Evolutionary conservation across 2,888 invertebrate species (phyloP), one percentile per base, ranked within the genome.

Genomic region (Andrena chrysosceles): DNA sequence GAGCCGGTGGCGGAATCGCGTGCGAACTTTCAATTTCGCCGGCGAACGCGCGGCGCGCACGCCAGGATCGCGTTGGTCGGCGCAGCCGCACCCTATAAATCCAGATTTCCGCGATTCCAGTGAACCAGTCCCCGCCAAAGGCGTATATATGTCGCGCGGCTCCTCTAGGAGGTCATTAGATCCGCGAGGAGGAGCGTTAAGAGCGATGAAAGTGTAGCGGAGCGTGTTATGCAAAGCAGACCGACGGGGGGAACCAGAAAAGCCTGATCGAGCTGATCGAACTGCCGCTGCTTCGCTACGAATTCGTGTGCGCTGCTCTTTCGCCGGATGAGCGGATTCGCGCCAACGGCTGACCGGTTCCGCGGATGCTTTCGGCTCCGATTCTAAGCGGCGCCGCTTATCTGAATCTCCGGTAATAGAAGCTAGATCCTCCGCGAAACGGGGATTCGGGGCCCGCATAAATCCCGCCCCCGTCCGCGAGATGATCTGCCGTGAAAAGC

Each of bases 161-260:
- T 29, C 35, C 52, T 59, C 70, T 10, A 64, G 33, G 49, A 29
- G 74, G 75, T 83, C 73, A 60, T 78, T 75, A 74, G 70, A 60
- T 42, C 48, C 29, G 29, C 67, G 67, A 1, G 52, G 59, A 20
- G 62, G 56, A 49, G 35, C 72, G 68, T 67, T 75, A 70, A 75
- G 52, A 52, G 49, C 71, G 78, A 72, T 74, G 83, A 83, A 83
- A 75, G 83, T 78, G 74, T 83, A 75, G 81, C 81, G 8, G 71
- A 83, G 83, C 83, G 77, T 74, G 77, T 83, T 83, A 83, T 83
- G 83, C 83, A 77, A 83, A 83, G 42, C 67, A 83, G 73, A 31
- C 52, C 42, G 60, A 42, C 76, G 29, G 26, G 62, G 26, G 29
- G 66, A 83, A 83, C 70, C 83, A 67, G 83, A 83, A 74, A 83